phyloP scores from a whole-genome alignment of 2,888 invertebrate genomes.

The Phanerotoma sp. region DNA sequence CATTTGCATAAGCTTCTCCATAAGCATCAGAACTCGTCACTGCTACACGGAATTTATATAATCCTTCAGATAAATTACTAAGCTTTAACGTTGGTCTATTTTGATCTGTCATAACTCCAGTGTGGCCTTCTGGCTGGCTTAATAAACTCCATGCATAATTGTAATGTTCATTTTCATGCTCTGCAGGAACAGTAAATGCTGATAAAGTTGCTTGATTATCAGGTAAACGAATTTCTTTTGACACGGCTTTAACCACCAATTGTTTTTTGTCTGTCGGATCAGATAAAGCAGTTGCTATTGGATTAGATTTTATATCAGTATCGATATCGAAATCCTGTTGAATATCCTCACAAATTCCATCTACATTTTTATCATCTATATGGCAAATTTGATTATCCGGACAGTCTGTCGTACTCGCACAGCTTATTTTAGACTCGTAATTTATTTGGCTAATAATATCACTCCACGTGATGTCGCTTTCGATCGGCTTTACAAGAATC shows the following conservation, averaged over 20 bases:
- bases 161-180: slow-evolving; percentile 74
- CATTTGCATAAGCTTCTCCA: slow-evolving; percentile 84
- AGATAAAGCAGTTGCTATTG: slow-evolving; percentile 21
- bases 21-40: slow-evolving; percentile 78
- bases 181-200: slow-evolving; percentile 78
- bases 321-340: slow-evolving; percentile 38
- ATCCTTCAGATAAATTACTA: slow-evolving; percentile 81
- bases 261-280: slow-evolving; percentile 63
- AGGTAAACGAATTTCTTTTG: slow-evolving; percentile 79
- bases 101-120: slow-evolving; percentile 77
- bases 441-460: slow-evolving; percentile 50
- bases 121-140: slow-evolving; percentile 77
- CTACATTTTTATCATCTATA: slow-evolving; percentile 56
- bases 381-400: slow-evolving; percentile 70
- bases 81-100: slow-evolving; percentile 82
- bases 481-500: slow-evolving; percentile 75
- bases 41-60: slow-evolving; percentile 83
- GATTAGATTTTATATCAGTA: slow-evolving; percentile 11
- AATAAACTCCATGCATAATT: slow-evolving; percentile 88
- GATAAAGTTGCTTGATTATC: slow-evolving; percentile 81
- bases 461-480: slow-evolving; percentile 57
- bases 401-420: slow-evolving; percentile 67
- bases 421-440: slow-evolving; percentile 54
- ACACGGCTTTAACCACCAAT: slow-evolving; percentile 72
- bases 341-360: slow-evolving; percentile 66